Base-by-base conservation (phyloP, 1,140 invertebrate species). In the Drosophila varians region DNA sequence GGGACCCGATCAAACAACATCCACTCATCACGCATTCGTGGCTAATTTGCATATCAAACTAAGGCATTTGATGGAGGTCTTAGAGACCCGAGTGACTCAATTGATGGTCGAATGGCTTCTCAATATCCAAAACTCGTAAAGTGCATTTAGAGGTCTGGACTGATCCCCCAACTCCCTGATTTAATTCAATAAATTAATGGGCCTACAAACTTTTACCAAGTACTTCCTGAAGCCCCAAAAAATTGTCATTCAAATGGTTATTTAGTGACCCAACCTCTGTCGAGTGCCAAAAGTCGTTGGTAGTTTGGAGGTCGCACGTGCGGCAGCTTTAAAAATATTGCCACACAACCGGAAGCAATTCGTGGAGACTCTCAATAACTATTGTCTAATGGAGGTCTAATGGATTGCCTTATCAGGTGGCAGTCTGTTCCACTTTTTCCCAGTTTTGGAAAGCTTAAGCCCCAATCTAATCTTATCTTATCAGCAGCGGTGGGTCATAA, bases 41-140 rank as follows among this genome's bases (percentile, higher is more conserved):
- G 68, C 82, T 87, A 82, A 86, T 86, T 86, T 86, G 69, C 80
- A 86, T 86, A 86, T 87, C 82, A 69, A 66, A 86, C 56, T 62
- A 73, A 73, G 70, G 48, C 55, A 74, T 48, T 57, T 31, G 38
- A 18, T 43, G 52, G 11, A 14, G 19, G 21, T 0, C 62, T 74
- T 68, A 65, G 51, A 77, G 31, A 34, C 14, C 9, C 12, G 18
- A 53, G 42, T 38, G 26, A 57, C 36, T 55, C 47, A 55, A 43
- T 40, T 53, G 53, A 40, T 66, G 31, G 52, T 61, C 56, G 70
- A 83, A 66, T 78, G 79, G 48, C 56, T 57, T 54, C 54, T 54
- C 70, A 51, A 57, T 64, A 12, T 34, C 47, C 26, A 9, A 46
- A n/a, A 56, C 54, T 54, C 49, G 74, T 79, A 56, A 83, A 84